Evolutionary conservation across 92 coral and sea anemone species (phyloP).

Genomic region (Pocillopora meandrina): DNA sequence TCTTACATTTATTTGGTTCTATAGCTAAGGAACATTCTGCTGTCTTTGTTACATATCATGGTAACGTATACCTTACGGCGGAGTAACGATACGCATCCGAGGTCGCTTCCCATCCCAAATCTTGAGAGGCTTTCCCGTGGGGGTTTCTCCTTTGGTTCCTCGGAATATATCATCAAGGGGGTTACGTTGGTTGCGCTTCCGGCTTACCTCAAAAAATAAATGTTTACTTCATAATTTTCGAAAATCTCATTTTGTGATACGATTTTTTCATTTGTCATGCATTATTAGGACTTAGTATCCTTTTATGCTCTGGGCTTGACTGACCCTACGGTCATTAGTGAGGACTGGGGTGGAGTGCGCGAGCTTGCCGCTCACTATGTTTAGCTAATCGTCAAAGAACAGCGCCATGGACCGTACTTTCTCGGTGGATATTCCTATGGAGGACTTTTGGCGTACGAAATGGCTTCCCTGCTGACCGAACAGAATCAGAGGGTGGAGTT

Average conservation of each 20-base stretch:
- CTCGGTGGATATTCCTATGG: conserved; percentile 77
- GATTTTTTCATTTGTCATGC: not conserved
- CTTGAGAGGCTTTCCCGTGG: too few species aligned
- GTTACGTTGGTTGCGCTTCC: too few species aligned
- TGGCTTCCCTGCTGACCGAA: conserved; percentile 42
- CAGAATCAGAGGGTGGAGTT: conserved; percentile 37
- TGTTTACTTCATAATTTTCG: not conserved
- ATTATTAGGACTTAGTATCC: conserved; percentile 51
- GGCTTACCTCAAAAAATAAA: too few species aligned
- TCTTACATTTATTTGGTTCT: too few species aligned
- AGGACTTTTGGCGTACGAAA: conserved; percentile 62
- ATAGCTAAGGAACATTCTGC: too few species aligned
- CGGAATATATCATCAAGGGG: too few species aligned
- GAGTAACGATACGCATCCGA: too few species aligned
- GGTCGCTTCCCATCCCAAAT: too few species aligned
- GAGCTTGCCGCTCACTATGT: conserved; percentile 68
- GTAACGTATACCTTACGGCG: too few species aligned
- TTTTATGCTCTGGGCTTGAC: conserved; percentile 71
- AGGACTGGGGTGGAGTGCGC: conserved; percentile 67
- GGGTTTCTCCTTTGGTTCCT: too few species aligned
- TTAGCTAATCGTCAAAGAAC: conserved; percentile 50
- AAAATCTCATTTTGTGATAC: not conserved
- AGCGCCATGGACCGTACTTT: conserved; percentile 76
- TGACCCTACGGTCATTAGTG: conserved; percentile 53
- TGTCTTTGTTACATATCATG: too few species aligned